A percentile compares a stretch with the other conserved stretches of the same genome.
Conservation (phyloP, 2,888 invertebrate species). For the Cosmorhoe ocellata region DNA sequence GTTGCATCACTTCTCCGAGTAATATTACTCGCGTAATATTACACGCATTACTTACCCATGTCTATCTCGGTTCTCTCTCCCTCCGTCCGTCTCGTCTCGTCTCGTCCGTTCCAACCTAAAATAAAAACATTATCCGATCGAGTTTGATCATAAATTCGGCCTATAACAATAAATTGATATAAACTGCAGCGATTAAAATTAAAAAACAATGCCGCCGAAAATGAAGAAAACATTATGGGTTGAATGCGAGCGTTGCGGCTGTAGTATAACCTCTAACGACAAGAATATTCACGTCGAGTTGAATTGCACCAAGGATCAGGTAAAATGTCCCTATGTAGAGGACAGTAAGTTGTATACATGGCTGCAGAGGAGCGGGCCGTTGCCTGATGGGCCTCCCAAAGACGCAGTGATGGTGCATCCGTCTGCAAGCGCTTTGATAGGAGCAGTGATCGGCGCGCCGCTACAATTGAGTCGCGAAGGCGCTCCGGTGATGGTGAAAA, state of each 20-base stretch:
- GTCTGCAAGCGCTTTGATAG: slow-evolving; percentile 63
- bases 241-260: slow-evolving; percentile 84
- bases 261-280: slow-evolving; percentile 82
- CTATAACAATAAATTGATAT: too few species aligned
- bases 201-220: slow-evolving; percentile 65
- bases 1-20: too few species aligned
- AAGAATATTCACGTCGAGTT: slow-evolving; percentile 75
- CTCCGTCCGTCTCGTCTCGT: too few species aligned
- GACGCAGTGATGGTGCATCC: slow-evolving; percentile 71
- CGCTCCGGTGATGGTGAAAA: slow-evolving; percentile 63
- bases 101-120: too few species aligned
- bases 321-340: slow-evolving; percentile 71
- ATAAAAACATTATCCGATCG: too few species aligned
- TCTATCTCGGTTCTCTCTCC: too few species aligned
- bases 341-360: slow-evolving; percentile 58
- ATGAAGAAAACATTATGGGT: slow-evolving; percentile 83
- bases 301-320: slow-evolving; percentile 76
- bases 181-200: neutral
- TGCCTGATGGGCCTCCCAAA: slow-evolving; percentile 63
- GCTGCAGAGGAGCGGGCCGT: slow-evolving; percentile 61
- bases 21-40: too few species aligned
- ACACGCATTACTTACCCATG: too few species aligned
- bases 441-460: slow-evolving; percentile 69
- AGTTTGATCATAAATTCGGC: too few species aligned
- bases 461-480: slow-evolving; percentile 61